A percentile compares a stretch with the other conserved stretches of the same genome.
Evolutionary conservation across 2,888 invertebrate genomes (phyloP).

Genomic region (Pseudococcus longispinus): DNA sequence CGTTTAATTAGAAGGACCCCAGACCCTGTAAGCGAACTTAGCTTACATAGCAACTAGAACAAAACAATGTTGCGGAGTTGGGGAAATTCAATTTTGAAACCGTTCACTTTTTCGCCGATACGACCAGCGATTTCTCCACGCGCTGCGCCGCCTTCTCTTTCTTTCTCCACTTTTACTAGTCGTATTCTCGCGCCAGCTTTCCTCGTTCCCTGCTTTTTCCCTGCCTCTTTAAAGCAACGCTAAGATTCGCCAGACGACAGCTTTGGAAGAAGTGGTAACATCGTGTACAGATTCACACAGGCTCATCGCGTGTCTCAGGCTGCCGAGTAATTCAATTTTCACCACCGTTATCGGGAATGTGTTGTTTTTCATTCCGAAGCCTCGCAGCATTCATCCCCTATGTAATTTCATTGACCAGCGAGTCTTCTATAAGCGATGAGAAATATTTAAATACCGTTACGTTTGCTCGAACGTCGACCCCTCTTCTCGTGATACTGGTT

Average conservation of each 20-base stretch:
- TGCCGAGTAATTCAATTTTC: neutral
- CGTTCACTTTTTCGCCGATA: slow-evolving; percentile 48
- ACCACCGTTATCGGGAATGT: neutral
- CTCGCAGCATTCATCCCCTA: neutral
- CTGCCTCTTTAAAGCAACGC: too few relatives aligned
- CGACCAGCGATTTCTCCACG: neutral
- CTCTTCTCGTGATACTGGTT: neutral
- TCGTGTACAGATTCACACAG: neutral
- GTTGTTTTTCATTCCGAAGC: neutral
- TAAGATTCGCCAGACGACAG: neutral
- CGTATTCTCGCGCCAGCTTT: too few relatives aligned
- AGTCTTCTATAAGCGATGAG: neutral
- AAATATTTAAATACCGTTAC: neutral
- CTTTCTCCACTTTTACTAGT: neutral
- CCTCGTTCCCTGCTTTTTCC: too few relatives aligned
- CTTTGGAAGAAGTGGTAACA: neutral
- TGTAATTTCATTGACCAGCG: neutral
- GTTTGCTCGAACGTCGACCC: neutral
- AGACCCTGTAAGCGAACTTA: slow-evolving; percentile 36
- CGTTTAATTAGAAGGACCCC: slow-evolving; percentile 57
- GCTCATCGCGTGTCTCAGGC: too few relatives aligned
- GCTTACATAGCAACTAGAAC: slow-evolving; percentile 51
- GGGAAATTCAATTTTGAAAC: slow-evolving; percentile 48
- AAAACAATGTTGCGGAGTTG: slow-evolving; percentile 52
- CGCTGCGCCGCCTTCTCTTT: neutral